Evolutionary conservation across 2,113 vertebrate species (phyloP).

Genomic region (Petaurus breviceps): DNA sequence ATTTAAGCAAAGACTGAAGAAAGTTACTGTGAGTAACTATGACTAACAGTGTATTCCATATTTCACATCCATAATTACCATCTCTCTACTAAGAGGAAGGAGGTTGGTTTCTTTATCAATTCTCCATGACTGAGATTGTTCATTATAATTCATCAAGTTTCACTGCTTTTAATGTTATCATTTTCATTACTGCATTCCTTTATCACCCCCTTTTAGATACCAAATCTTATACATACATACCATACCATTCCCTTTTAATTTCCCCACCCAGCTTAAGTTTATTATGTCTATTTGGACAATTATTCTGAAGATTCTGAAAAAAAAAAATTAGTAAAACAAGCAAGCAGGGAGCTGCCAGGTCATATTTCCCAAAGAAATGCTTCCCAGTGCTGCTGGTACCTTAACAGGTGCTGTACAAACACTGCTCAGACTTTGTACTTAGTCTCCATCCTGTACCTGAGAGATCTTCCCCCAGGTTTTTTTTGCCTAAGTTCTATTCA

Average conservation of each 20-base stretch:
- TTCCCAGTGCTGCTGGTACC: too few species aligned
- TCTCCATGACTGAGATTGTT: not conserved
- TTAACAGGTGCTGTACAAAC: not conserved
- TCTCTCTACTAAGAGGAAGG: not conserved
- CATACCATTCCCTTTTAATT: not conserved
- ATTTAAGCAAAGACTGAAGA: not conserved
- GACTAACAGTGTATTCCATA: not conserved
- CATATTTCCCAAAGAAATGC: not conserved
- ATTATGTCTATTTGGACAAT: not conserved
- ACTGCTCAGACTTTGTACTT: not conserved
- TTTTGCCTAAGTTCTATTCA: not conserved
- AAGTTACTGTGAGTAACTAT: not conserved
- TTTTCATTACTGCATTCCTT: not conserved
- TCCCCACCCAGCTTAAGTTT: not conserved
- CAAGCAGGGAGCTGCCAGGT: not conserved
- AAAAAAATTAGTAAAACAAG: not conserved
- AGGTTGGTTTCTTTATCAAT: not conserved
- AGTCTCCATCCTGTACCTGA: not conserved
- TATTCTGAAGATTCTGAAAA: not conserved
- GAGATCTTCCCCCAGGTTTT: not conserved
- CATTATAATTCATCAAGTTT: not conserved
- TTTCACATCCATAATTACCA: not conserved
- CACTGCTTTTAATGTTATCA: not conserved
- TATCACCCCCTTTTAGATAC: not conserved
- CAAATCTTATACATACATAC: not conserved